These are phyloP conservation scores for Phymastichus coffea DNA, from an alignment of 1,140 invertebrate species.

Conservation along the genomic window DNA sequence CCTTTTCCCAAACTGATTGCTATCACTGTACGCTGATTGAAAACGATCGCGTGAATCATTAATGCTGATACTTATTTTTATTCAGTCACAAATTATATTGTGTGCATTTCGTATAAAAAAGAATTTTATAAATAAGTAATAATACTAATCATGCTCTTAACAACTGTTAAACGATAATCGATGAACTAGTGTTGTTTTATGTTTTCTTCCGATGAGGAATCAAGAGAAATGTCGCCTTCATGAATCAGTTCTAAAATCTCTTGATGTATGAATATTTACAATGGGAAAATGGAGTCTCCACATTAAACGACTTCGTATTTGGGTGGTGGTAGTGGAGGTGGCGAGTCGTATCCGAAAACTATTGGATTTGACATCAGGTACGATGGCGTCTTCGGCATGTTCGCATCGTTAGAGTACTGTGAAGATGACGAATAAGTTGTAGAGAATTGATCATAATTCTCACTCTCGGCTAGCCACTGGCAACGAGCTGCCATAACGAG, in stretches of 20 bases:
- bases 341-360: conserved; percentile 26
- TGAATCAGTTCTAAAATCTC: conserved; percentile 12
- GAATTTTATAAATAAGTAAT: conserved; percentile 25
- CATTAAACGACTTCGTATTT: conserved; percentile 31
- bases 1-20: too few species aligned
- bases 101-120: conserved; percentile 11
- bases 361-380: too few species aligned
- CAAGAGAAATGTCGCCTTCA: conserved; percentile 1
- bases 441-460: not conserved
- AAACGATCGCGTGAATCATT: too few species aligned
- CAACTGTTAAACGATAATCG: conserved; percentile 1
- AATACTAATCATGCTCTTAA: not conserved
- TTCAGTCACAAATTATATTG: too few species aligned
- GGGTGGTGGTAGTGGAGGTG: conserved; percentile 26
- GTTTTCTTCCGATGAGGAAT: not conserved
- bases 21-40: too few species aligned
- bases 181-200: not conserved
- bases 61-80: too few species aligned
- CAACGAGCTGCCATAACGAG: conserved; percentile 42
- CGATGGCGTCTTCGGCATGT: conserved; percentile 47
- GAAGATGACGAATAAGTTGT: not conserved
- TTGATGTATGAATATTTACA: not conserved
- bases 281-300: not conserved
- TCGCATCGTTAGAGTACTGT: conserved; percentile 24
- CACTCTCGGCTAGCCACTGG: conserved; percentile 29